These are phyloP conservation scores for Hypothenemus hampei DNA, from an alignment of 1,140 invertebrate species.

Conservation along the genomic window DNA sequence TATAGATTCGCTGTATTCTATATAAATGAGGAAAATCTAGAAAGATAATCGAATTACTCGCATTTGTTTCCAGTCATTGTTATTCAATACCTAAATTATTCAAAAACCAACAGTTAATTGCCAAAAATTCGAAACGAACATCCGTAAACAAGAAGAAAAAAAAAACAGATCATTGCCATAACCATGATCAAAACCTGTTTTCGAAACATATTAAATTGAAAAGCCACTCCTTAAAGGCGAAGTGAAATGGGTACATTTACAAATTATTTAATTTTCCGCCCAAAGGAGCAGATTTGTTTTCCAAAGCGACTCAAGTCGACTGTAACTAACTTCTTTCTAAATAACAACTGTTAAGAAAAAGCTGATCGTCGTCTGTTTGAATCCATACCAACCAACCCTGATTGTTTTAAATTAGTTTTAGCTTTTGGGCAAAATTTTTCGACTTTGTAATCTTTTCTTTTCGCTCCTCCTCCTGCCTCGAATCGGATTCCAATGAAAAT, in stretches of 20 bases:
- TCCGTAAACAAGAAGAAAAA: neutral
- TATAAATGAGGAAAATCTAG: no score
- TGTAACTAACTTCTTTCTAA: conserved; percentile 35
- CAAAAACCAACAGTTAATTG: no score
- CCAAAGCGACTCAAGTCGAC: conserved; percentile 36
- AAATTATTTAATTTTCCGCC: conserved; percentile 44
- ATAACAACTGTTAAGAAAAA: conserved; percentile 32
- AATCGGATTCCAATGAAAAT: conserved; percentile 1
- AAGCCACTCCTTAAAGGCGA: conserved; percentile 11
- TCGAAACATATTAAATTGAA: conserved; percentile 20
- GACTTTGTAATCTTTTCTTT: conserved; percentile 8
- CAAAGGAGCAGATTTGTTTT: conserved; percentile 42
- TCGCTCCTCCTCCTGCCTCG: neutral
- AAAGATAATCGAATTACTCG: no score
- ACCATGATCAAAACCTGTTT: conserved; percentile 3
- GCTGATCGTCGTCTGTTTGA: conserved; percentile 8
- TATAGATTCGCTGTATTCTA: no score
- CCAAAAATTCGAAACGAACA: no score
- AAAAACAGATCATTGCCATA: no score
- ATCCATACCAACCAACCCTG: neutral
- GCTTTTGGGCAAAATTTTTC: conserved; percentile 15
- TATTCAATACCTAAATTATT: no score
- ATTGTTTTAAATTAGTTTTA: conserved; percentile 26
- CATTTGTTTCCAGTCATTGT: no score
- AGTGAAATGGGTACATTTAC: conserved; percentile 37